Conservation (phyloP, 2,888 invertebrate species). For the Xestoiulus laeticollis region DNA sequence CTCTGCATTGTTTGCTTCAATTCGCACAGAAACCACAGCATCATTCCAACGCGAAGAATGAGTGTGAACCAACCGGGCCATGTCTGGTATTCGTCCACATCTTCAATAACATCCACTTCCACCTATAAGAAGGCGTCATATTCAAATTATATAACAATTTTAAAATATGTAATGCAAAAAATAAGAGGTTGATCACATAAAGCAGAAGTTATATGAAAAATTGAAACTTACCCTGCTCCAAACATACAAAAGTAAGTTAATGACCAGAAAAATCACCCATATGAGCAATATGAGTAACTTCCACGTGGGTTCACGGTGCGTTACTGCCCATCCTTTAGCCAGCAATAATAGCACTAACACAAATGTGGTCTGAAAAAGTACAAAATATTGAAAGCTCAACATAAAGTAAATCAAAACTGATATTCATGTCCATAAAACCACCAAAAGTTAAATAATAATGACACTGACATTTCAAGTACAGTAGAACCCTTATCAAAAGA, state of each 20-base stretch:
- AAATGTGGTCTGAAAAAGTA: conserved; percentile 79
- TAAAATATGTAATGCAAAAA: background rate
- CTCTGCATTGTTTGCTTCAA: conserved; percentile 79
- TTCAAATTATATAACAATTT: background rate
- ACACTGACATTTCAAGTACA: background rate
- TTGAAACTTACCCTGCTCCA: conserved; percentile 87
- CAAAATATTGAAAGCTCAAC: background rate
- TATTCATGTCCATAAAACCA: background rate
- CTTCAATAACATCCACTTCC: conserved; percentile 94
- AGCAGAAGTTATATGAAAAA: background rate
- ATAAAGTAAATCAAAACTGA: background rate
- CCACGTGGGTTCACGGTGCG: conserved; percentile 86
- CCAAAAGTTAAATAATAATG: background rate
- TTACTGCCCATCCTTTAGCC: conserved; percentile 98
- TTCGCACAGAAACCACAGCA: conserved; percentile 85
- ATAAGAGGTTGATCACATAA: background rate
- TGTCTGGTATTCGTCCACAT: conserved; percentile 96
- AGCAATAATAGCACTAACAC: conserved; percentile 90
- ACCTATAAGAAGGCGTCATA: conserved; percentile 70
- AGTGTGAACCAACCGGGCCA: conserved; percentile 97
- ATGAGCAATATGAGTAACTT: conserved; percentile 84
- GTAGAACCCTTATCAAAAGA: too few species aligned
- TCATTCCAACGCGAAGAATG: conserved; percentile 82
- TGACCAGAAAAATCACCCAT: conserved; percentile 90
- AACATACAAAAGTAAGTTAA: conserved; percentile 90